A percentile compares a stretch with the other conserved stretches of the same genome.
These are phyloP conservation scores for Argyra leucocephala DNA, from an alignment of 2,888 invertebrate genomes.

Conservation along the genomic window DNA sequence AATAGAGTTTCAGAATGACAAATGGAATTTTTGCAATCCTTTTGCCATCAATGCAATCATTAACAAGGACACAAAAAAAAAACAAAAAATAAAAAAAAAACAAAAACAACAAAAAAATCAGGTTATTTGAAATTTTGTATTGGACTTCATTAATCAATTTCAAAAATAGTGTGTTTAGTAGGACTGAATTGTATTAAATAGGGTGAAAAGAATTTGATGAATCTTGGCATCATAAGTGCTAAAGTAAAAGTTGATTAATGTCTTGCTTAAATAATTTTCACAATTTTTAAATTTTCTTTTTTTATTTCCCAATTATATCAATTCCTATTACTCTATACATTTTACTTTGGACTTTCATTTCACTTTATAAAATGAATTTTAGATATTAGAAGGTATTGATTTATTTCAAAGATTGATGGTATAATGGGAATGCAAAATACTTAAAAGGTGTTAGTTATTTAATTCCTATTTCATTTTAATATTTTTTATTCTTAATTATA, in stretches of 20 bases:
- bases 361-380: too few species aligned
- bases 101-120: neutral
- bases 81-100: neutral
- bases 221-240: neutral
- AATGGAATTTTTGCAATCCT: slow-evolving; percentile 6
- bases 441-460: too few species aligned
- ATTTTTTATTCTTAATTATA: too few species aligned
- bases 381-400: too few species aligned
- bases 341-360: neutral
- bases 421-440: too few species aligned
- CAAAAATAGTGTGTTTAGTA: neutral
- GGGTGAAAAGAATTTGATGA: neutral
- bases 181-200: neutral
- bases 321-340: too few species aligned
- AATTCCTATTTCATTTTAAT: too few species aligned
- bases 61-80: neutral
- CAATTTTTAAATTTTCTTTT: neutral
- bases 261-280: neutral
- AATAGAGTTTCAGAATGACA: neutral
- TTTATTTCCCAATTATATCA: too few species aligned
- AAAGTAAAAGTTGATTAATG: neutral
- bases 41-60: neutral
- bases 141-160: neutral
- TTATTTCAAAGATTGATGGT: too few species aligned
- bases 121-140: neutral